Evolutionary conservation across 2,888 invertebrate genomes (phyloP), one percentile per base, ranked within the genome.

Genomic region (Empis stercorea): DNA sequence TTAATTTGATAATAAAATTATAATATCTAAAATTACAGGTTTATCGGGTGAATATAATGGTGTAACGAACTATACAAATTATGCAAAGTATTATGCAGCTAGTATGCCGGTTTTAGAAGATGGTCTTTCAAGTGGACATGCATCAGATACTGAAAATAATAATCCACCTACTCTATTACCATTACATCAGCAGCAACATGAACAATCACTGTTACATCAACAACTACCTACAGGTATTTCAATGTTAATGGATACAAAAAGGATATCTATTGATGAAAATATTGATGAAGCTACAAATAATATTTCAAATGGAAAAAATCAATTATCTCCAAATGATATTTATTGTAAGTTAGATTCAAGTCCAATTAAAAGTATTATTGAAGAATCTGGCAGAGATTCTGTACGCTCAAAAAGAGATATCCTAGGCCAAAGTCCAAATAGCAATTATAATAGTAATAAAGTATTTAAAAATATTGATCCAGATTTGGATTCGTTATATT

Each of bases 31-130:
- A 5, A n/a, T 27, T 47, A 6, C 14, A 73, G 74, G 74, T 55
- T 71, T 75, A 46, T 74, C 71, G 23, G 68, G 66, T n/a, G 69
- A 70, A 49, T 62, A 69, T 49, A 70, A 68, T 45, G 78, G 77
- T 42, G 76, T 79, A 44, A 76, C 77, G 39, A 75, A 77, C 51
- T 77, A 66, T 49, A 60, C 75, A 39, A 79, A 79, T 62, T 76
- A 78, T 59, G 73, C 80, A 36, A 76, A 78, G 65, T 76, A 78
- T 70, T 84, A 76, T 69, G 80, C 80, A 44, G 81, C 80, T 43
- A 81, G 80, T 58, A 86, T 95, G 85, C 95, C 95, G 1, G 84
- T 91, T 14, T 78, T 95, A 40, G 93, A 94, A 64, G 95, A 95
- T 67, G 94, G 93, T 0, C 73, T 95, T 48, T 93, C 93, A 2